Evolutionary conservation across 2,888 invertebrate species (phyloP), one percentile per base, ranked within the genome.

Genomic region (Deilephila elpenor): DNA sequence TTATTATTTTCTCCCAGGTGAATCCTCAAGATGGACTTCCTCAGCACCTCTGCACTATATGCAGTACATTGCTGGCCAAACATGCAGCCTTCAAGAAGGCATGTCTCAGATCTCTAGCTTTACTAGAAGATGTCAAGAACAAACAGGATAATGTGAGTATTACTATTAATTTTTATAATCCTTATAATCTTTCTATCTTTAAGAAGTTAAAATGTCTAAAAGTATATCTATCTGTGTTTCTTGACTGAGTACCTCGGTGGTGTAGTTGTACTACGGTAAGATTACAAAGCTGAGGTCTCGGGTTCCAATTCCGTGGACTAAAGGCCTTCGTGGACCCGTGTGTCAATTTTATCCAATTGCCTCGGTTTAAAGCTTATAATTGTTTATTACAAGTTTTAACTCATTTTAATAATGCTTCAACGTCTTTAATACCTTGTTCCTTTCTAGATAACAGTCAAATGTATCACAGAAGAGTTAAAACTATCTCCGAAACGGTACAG

Each of bases 1-100:
- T 25, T 56, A n/a, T 0, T n/a, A 6, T 56, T n/a, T 56, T 19
- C 1, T 78, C 78, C 1, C 72, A 82, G 82, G 73, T 74, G 0
- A 60, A 62, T 0, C 73, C 73, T 0, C 73, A 72, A 11, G 77
- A 81, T n/a, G 70, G 70, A 0, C 5, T 78, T 3, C 79, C 82
- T 3, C 78, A 80, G 11, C 75, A 82, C 6, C 53, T 82, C 1
- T 82, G 82, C 11, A 70, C 62, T 2, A 73, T 74, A 3, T 82
- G 82, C 59, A 37, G 70, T 0, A 1, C 32, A 0, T 61, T 77
- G 7, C 37, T 82, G 0, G 17, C 75, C 0, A 80, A 78, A 61
- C 78, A 72, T 7, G 62, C 72, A 0, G n/a, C 25, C 3, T 82
- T 82, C 44, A 73, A 74, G n/a, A 56, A 77, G 0, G 67, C 71